Conservation (phyloP, 1,140 invertebrate species). For the Neodiprion fabricii region DNA sequence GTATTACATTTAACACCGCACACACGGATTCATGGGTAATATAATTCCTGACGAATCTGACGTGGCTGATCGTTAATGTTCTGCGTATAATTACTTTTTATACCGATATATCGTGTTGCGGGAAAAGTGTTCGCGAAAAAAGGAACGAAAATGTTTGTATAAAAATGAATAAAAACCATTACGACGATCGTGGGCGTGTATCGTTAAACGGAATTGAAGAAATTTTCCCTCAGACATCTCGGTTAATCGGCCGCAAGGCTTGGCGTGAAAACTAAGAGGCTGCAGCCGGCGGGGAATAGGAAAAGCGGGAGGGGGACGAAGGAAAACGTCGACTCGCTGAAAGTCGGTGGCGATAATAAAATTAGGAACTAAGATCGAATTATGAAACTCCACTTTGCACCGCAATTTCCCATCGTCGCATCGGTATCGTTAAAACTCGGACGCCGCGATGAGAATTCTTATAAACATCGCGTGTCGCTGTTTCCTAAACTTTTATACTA, state of each 20-base stretch:
- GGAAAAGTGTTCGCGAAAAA: too few species aligned
- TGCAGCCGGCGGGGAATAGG: too few species aligned
- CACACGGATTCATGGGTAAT: too few species aligned
- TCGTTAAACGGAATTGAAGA: too few species aligned
- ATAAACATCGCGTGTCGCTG: not conserved
- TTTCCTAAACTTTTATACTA: not conserved
- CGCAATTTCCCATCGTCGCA: not conserved
- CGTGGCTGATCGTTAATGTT: too few species aligned
- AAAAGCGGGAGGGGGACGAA: not conserved
- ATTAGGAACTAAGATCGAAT: slow-evolving; percentile 2
- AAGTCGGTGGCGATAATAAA: not conserved
- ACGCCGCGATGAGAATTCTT: not conserved
- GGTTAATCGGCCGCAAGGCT: not conserved
- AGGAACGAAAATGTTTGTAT: too few species aligned
- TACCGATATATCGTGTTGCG: too few species aligned
- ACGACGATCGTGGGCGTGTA: too few species aligned
- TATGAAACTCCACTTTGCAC: not conserved
- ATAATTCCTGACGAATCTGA: too few species aligned
- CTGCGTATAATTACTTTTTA: too few species aligned
- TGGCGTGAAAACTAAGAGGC: not conserved
- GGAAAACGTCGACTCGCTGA: not conserved
- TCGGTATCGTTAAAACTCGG: not conserved
- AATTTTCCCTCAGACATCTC: not conserved
- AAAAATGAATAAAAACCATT: too few species aligned
- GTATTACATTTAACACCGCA: too few species aligned